Conservation (phyloP, 2,113 vertebrate genomes). For the Rhegmatorhina hoffmannsi region DNA sequence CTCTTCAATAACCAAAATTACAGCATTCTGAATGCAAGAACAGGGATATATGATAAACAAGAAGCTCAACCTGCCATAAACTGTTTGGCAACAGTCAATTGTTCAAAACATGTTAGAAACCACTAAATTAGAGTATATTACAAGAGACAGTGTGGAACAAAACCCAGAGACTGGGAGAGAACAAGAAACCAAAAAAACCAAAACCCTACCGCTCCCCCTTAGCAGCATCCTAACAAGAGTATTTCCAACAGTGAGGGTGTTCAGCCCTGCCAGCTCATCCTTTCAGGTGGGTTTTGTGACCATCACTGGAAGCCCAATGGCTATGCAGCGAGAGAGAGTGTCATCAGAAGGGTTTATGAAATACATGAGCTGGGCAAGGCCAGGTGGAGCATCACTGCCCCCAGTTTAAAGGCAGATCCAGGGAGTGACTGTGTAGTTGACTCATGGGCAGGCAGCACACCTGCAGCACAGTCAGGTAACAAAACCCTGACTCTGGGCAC, state of each 20-base stretch:
- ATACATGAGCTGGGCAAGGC: background rate
- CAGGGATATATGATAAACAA: background rate
- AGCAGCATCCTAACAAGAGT: background rate
- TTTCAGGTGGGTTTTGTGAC: background rate
- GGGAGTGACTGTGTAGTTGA: accelerated
- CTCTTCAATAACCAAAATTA: background rate
- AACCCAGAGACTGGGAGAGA: background rate
- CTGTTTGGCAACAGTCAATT: background rate
- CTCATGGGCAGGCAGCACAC: accelerated
- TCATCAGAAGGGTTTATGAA: background rate
- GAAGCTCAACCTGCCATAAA: background rate
- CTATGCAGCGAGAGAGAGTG: background rate
- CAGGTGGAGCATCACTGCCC: background rate
- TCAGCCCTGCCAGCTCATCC: background rate
- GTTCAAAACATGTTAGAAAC: background rate
- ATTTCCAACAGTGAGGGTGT: background rate
- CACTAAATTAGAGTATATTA: background rate
- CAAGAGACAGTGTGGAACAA: background rate
- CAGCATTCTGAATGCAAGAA: background rate
- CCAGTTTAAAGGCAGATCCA: background rate
- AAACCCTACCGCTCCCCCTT: background rate
- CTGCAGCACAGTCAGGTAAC: background rate
- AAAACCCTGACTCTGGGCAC: background rate
- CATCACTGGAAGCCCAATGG: background rate
- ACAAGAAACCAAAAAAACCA: background rate